These are phyloP conservation scores for Acanthurus leucopareius DNA, from an alignment of 2,797 vertebrate genomes.

Conservation along the genomic window DNA sequence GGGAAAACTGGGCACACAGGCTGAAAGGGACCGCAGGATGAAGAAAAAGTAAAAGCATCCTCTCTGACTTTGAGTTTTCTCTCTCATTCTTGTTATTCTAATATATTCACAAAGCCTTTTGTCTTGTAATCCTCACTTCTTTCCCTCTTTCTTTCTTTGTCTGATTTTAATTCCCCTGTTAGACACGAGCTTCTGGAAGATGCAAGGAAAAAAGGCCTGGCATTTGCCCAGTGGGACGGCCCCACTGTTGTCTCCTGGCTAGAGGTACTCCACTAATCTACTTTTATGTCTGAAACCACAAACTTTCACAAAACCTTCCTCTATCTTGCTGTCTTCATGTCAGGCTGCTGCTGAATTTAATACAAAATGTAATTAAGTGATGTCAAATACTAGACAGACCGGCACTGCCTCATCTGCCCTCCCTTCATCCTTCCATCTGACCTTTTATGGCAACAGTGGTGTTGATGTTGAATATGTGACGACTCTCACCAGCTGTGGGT, in stretches of 20 bases:
- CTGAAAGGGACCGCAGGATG: slow-evolving; percentile 94
- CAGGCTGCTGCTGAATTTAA: not conserved
- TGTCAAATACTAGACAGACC: slow-evolving; percentile 6
- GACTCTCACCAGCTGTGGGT: slow-evolving; percentile 92
- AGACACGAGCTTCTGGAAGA: slow-evolving; percentile 97
- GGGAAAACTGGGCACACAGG: slow-evolving; percentile 94
- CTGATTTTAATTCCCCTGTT: slow-evolving; percentile 32
- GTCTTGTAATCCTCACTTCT: not conserved
- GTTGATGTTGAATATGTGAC: slow-evolving; percentile 64
- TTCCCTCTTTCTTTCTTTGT: slow-evolving; percentile 1
- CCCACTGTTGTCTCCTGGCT: slow-evolving; percentile 97
- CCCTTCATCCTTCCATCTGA: slow-evolving; percentile 11
- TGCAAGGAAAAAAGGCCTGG: slow-evolving; percentile 92
- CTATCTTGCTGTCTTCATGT: slow-evolving; percentile 3
- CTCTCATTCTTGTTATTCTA: not conserved
- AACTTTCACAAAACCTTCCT: not conserved
- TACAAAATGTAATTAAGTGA: not conserved
- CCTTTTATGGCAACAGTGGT: slow-evolving; percentile 37
- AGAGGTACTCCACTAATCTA: slow-evolving; percentile 88
- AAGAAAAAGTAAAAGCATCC: slow-evolving; percentile 91
- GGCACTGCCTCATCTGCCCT: slow-evolving; percentile 15
- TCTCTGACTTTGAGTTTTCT: not conserved
- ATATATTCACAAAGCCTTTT: not conserved
- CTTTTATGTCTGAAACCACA: not conserved
- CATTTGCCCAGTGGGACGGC: slow-evolving; percentile 97